Evolutionary conservation across 2,113 vertebrate species (phyloP), one percentile per base, ranked within the genome.

Genomic region (Numida meleagris): DNA sequence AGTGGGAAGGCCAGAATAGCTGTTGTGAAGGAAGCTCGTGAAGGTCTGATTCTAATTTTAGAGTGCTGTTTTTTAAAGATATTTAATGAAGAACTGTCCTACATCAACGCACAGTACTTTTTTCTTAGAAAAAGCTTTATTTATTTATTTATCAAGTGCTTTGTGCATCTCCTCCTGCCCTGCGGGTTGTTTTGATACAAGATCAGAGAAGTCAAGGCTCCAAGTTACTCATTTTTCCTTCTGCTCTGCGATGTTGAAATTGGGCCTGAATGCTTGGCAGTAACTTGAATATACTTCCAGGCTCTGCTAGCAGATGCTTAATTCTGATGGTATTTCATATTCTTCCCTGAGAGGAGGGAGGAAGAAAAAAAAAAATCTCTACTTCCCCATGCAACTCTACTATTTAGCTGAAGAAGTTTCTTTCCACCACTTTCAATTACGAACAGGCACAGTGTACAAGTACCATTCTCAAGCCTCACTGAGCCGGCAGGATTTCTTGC

Each of bases 31-130:
- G 86, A 95, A 94, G 95, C 82, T 75, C 25, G 48, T 70, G 76
- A 77, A 91, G 90, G 74, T 74, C 80, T 91, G 80, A 81, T 58
- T 90, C 94, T 96, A 96, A 96, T 53, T 55, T 94, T 91, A 94
- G 91, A 91, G 48, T 20, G 38, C 88, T 94, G 80, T 88, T 94
- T 73, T 45, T 91, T 95, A 34, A 61, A 86, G 90, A 57, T 57
- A 65, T 2, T 91, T 83, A 66, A 71, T 79, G 61, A 75, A 78
- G 66, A 43, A 19, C 51, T 59, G 14, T 57, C 51, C 70, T 62
- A 23, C 24, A 7, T 50, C 63, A 29, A 0, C n/a, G 57, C 46
- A 42, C 1, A 17, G 11, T 16, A 55, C 55, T 71, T 36, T 58
- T 3, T 9, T 57, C 27, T 53, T 53, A 53, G 51, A 9, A 51